Percentiles rank a stretch among this genome's conserved stretches.
Evolutionary conservation across 2,888 invertebrate genomes (phyloP).

Genomic region (Nemurella pictetii): DNA sequence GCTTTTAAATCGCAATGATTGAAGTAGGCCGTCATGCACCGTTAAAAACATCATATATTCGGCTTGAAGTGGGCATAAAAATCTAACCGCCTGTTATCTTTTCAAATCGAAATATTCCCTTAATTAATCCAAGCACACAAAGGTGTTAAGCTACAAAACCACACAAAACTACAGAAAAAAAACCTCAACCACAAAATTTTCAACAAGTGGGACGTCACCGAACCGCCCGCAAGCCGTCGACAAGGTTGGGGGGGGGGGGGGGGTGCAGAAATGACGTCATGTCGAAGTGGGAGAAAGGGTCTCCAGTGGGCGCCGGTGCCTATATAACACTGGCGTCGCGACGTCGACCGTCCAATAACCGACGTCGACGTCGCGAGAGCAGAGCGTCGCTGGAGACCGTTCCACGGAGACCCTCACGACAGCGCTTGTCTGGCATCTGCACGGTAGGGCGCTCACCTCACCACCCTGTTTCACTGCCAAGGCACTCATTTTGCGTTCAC

Average conservation of each 20-base stretch:
- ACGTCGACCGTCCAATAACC: not conserved
- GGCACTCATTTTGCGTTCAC: no score
- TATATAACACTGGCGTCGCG: conserved; percentile 9
- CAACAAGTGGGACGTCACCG: not conserved
- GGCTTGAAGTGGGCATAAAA: no score
- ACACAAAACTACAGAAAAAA: not conserved
- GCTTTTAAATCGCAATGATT: no score
- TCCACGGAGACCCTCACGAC: not conserved
- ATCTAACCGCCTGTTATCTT: no score
- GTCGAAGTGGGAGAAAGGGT: not conserved
- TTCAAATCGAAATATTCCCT: no score
- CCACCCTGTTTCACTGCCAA: no score
- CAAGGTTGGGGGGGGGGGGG: not conserved
- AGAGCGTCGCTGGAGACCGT: not conserved
- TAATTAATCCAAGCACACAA: not conserved
- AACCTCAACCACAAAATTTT: not conserved
- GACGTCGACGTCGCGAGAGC: not conserved
- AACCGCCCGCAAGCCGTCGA: no score
- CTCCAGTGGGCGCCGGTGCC: conserved; percentile 15
- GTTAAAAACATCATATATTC: no score
- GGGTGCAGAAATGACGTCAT: not conserved
- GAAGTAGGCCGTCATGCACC: no score
- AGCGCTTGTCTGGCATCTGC: not conserved
- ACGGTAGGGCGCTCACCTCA: no score
- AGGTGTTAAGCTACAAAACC: not conserved